Evolutionary conservation across 1,140 invertebrate species (phyloP).

Genomic region (Galleria mellonella): DNA sequence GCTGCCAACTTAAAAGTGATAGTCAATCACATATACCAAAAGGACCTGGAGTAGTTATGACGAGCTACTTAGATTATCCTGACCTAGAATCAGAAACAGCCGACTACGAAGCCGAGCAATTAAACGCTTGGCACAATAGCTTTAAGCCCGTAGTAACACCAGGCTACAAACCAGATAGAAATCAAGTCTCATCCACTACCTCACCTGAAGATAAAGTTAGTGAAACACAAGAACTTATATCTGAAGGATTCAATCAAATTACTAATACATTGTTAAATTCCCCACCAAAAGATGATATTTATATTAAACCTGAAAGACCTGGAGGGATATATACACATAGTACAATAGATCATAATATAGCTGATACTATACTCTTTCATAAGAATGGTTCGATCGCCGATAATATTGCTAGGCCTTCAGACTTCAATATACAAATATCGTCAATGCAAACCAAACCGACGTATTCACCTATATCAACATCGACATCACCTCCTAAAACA

Average conservation of each 20-base stretch:
- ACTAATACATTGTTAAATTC: constrained; percentile 66
- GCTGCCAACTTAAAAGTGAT: constrained; percentile 80
- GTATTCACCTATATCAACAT: constrained; percentile 34
- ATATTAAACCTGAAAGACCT: constrained; percentile 59
- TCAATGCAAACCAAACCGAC: constrained; percentile 69
- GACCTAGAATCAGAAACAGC: constrained; percentile 47
- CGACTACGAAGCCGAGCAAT: constrained; percentile 54
- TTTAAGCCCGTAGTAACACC: constrained; percentile 64
- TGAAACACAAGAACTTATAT: constrained; percentile 46
- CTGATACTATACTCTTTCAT: constrained; percentile 80
- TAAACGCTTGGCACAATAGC: constrained; percentile 60
- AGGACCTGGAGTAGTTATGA: constrained; percentile 63
- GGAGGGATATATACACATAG: constrained; percentile 61
- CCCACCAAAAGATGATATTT: constrained; percentile 51
- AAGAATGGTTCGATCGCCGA: constrained; percentile 75
- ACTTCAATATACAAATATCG: constrained; percentile 72
- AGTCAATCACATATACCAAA: constrained; percentile 64
- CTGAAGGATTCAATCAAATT: constrained; percentile 71
- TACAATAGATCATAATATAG: constrained; percentile 75
- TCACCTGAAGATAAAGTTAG: constrained; percentile 31
- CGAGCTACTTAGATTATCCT: constrained; percentile 60
- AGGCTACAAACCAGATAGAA: constrained; percentile 47
- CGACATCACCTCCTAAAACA: constrained; percentile 39
- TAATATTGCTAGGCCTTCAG: constrained; percentile 77
- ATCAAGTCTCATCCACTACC: constrained; percentile 28